A percentile compares a stretch with the other conserved stretches of the same genome.
These are phyloP conservation scores for Myrmecobius fasciatus DNA, from an alignment of 2,113 vertebrate species.

Conservation along the genomic window DNA sequence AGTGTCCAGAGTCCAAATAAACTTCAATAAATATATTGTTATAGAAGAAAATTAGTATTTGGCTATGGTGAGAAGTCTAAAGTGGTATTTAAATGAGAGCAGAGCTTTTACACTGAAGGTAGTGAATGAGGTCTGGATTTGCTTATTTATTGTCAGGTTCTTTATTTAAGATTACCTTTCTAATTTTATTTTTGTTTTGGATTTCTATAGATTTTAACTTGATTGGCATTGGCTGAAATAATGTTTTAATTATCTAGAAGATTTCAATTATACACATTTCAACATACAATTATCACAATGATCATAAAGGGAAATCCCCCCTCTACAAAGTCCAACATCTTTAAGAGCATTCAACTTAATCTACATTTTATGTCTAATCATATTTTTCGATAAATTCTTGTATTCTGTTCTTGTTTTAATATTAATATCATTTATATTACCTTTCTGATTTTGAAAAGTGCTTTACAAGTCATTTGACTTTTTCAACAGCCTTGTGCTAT, in stretches of 20 bases:
- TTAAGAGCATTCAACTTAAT: fast-evolving
- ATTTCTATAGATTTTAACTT: neutral
- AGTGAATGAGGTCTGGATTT: neutral
- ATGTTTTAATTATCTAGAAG: neutral
- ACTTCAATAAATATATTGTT: neutral
- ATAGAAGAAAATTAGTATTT: neutral
- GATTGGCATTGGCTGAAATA: neutral
- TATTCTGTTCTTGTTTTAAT: neutral
- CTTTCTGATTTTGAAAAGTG: neutral
- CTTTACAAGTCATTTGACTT: too few species aligned
- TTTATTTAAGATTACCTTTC: neutral
- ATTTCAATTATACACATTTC: neutral
- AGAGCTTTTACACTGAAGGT: neutral
- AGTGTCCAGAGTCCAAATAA: neutral
- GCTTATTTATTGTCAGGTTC: neutral
- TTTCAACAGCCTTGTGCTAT: too few species aligned
- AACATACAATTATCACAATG: neutral
- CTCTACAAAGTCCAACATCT: fast-evolving
- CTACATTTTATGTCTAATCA: neutral
- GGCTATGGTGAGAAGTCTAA: neutral
- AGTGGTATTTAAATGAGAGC: neutral
- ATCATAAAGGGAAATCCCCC: neutral
- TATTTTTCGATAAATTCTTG: neutral
- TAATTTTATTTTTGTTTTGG: neutral
- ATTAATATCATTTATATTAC: neutral